Evolutionary conservation across 1,140 invertebrate genomes (phyloP).

Genomic region (Amyelois transitella): DNA sequence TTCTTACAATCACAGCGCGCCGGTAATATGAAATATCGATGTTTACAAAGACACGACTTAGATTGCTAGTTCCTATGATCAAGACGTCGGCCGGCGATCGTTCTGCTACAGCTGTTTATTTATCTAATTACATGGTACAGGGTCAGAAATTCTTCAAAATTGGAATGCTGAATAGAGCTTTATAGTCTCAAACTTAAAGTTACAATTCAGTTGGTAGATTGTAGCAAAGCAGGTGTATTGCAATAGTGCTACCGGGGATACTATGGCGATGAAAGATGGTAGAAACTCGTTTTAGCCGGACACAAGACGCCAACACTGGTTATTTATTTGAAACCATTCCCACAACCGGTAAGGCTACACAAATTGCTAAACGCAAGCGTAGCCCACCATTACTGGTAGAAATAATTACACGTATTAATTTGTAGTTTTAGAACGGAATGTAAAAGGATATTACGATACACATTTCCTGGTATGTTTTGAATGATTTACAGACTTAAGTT

Average conservation of each 20-base stretch:
- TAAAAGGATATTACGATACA: not conserved
- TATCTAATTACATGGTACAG: conserved; percentile 4
- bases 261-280: not conserved
- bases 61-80: not conserved
- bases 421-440: not conserved
- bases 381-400: not conserved
- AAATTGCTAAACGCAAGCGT: not conserved
- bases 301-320: not conserved
- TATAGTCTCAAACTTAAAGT: not conserved
- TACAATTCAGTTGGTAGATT: not conserved
- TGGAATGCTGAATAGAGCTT: not conserved
- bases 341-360: not conserved
- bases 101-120: conserved; percentile 3
- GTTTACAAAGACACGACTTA: not conserved
- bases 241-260: not conserved
- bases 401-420: not conserved
- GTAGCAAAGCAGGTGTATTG: not conserved
- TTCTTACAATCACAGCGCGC: not conserved
- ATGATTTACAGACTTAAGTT: no score
- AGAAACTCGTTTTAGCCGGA: not conserved
- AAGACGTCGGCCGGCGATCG: not conserved
- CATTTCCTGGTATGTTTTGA: not conserved
- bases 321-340: not conserved
- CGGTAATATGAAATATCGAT: not conserved
- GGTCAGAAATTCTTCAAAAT: not conserved